A percentile compares a stretch with the other conserved stretches of the same genome.
Evolutionary conservation across 2,888 invertebrate genomes (phyloP).

Genomic region (Amphiduros pacificus): DNA sequence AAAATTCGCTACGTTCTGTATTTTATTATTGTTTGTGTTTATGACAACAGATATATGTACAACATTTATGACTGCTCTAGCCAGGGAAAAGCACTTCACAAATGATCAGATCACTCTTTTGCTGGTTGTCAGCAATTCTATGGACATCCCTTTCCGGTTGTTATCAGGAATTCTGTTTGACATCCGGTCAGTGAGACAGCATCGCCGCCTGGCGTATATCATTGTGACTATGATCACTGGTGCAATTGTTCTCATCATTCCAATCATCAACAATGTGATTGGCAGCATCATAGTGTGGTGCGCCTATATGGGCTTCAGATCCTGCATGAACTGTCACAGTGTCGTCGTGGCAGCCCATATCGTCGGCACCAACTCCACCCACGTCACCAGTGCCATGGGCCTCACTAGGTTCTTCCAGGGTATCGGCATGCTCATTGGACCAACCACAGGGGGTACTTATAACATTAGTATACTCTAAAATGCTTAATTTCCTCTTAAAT

Average conservation of each 20-base stretch:
- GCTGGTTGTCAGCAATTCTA: not conserved
- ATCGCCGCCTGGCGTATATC: too few relatives aligned
- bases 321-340: conserved; percentile 1
- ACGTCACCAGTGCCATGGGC: conserved; percentile 2
- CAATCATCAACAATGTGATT: not conserved
- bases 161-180: conserved; percentile 3
- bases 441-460: conserved; percentile 2
- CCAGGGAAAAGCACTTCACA: not conserved
- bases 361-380: not conserved
- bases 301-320: conserved; percentile 2
- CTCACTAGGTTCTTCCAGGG: conserved; percentile 8
- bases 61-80: conserved; percentile 7
- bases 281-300: conserved; percentile 5
- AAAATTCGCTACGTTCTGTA: too few relatives aligned
- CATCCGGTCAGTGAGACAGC: not conserved
- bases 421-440: conserved; percentile 1
- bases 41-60: too few relatives aligned
- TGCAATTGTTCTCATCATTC: not conserved
- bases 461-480: too few relatives aligned
- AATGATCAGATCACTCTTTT: conserved; percentile 2
- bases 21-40: too few relatives aligned
- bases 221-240: conserved; percentile 6
- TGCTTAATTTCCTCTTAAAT: too few relatives aligned
- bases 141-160: conserved; percentile 5
- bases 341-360: not conserved